phyloP scores from a whole-genome alignment of 2,888 invertebrate species.

The Rotaria socialis region DNA sequence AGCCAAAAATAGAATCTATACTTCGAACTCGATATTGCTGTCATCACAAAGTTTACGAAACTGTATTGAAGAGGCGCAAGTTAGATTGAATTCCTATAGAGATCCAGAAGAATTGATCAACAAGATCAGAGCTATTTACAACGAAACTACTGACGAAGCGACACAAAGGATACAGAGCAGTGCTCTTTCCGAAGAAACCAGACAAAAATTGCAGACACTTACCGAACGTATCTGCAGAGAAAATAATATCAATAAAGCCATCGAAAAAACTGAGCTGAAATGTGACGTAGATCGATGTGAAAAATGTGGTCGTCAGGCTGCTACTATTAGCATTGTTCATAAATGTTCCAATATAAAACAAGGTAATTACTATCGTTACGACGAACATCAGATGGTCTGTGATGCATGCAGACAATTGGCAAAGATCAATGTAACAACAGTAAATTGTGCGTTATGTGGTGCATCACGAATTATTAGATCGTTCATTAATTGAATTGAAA shows the following conservation, averaged over 20 bases:
- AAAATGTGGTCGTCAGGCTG: neutral
- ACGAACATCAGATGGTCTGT: neutral
- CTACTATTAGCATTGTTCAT: neutral
- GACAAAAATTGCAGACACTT: neutral
- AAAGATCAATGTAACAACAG: neutral
- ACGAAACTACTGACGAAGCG: no score
- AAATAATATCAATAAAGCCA: neutral
- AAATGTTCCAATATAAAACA: neutral
- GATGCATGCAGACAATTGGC: neutral
- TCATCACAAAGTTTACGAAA: neutral
- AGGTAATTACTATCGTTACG: neutral
- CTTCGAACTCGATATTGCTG: neutral
- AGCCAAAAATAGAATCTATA: neutral
- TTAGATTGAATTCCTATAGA: neutral
- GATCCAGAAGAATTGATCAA: neutral
- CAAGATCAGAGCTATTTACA: neutral
- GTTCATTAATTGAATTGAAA: no score
- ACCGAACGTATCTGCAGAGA: neutral
- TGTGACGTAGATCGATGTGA: neutral
- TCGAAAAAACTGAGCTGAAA: neutral
- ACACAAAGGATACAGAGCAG: no score
- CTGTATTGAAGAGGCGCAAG: neutral
- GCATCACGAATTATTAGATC: no score
- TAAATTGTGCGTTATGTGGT: neutral
- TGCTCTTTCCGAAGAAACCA: neutral